Base-by-base conservation (phyloP, 2,113 vertebrate genomes). In the Platanista minor region DNA sequence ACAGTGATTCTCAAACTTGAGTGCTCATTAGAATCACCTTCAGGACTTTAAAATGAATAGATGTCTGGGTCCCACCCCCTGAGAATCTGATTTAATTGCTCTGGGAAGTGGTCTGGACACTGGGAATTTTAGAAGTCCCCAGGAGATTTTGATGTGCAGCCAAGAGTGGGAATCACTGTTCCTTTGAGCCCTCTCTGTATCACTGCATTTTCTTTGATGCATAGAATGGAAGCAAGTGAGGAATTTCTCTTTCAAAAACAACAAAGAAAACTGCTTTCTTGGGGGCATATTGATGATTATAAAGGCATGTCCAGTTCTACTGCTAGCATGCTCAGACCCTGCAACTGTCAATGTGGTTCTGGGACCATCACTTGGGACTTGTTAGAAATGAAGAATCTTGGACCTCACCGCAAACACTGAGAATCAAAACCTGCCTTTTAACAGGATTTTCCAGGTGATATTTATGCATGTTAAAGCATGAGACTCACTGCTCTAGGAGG, bases 221-320 rank as follows among this genome's bases (percentile, higher is more conserved):
- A 43, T 27, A 87, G 36, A 87, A 78, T 72, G 43, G 57, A 72
- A 96, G 10, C 23, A 78, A 93, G 31, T 92, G 67, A 71, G 43
- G 57, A 86, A 69, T 49, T 87, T 14, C 7, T 96, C n/a, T 93
- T 90, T 90, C 59, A 86, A 87, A 94, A 77, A 54, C 31, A 89
- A 41, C 39, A 93, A 39, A 64, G 20, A 66, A 95, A 95, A 67
- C 62, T 62, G 13, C 31, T 84, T 91, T 66, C 29, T 8, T 18
- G 15, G 36, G 41, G 11, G 10, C 21, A 67, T 80, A 80, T 2
- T 49, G 31, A 94, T 85, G 15, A 46, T 72, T 88, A 52, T 43
- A 85, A 77, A 64, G 18, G 59, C 29, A 82, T 61, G 43, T 12
- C 64, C 17, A 71, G 4, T 43, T 87, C 43, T 93, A 72, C 25